These are phyloP conservation scores for Candoia aspera DNA, from an alignment of 2,113 vertebrate genomes.

Conservation along the genomic window DNA sequence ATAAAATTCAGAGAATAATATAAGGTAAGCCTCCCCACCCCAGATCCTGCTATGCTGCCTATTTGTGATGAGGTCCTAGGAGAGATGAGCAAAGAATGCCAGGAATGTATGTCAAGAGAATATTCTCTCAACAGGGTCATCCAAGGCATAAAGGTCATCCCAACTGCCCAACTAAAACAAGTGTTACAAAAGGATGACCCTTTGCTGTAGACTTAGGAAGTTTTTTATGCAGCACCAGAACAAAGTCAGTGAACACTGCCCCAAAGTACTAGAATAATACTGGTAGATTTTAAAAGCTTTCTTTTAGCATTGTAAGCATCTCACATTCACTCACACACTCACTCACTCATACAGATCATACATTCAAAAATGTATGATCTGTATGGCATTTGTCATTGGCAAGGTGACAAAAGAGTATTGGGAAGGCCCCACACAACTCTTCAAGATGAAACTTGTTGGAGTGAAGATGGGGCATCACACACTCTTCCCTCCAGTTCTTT, in stretches of 20 bases:
- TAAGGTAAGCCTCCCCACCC: background rate
- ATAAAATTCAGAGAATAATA: background rate
- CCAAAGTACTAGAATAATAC: background rate
- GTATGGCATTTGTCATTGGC: too few species aligned
- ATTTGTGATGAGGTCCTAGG: background rate
- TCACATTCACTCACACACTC: too few species aligned
- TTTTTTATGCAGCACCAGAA: background rate
- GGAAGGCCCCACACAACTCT: too few species aligned
- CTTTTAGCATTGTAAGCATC: too few species aligned
- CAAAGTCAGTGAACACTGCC: background rate
- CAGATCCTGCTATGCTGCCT: background rate
- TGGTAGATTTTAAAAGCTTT: too few species aligned
- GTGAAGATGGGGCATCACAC: too few species aligned
- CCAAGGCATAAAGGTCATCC: background rate
- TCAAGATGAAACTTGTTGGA: too few species aligned
- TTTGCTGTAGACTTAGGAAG: background rate
- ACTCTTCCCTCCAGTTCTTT: background rate
- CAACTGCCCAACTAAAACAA: background rate
- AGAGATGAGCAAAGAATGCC: background rate
- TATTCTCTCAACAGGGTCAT: background rate
- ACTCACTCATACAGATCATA: too few species aligned
- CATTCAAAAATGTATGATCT: too few species aligned
- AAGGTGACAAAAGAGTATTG: too few species aligned
- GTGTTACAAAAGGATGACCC: background rate
- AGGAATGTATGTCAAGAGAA: background rate